Conservation (phyloP, 2,888 invertebrate species). For the Drosophila mettleri region DNA sequence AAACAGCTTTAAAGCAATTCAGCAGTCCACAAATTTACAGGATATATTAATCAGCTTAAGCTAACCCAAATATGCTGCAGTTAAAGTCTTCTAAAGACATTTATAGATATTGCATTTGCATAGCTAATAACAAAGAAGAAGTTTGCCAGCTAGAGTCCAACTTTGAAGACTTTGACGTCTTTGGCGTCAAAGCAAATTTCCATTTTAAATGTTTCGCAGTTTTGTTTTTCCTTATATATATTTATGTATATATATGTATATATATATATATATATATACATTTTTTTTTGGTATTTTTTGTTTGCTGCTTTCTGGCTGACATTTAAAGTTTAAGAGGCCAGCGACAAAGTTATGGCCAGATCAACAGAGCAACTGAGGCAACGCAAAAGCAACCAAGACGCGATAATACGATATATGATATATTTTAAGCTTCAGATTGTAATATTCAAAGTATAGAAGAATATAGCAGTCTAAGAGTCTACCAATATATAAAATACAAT, state of each 20-base stretch:
- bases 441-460: background rate
- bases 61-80: background rate
- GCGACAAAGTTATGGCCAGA: conserved; percentile 41
- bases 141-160: background rate
- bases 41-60: conserved; percentile 4
- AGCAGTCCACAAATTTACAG: background rate
- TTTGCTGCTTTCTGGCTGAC: conserved; percentile 52
- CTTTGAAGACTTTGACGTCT: conserved; percentile 35
- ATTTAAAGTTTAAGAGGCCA: conserved; percentile 82
- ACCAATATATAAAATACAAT: no score
- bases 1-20: background rate
- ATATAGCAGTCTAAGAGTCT: background rate
- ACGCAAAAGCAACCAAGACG: conserved; percentile 4
- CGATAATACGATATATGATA: conserved; percentile 1
- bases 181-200: conserved; percentile 22
- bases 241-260: background rate
- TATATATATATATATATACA: background rate
- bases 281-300: conserved; percentile 23
- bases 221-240: conserved; percentile 1
- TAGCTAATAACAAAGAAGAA: conserved; percentile 3
- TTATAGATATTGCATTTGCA: conserved; percentile 15
- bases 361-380: conserved; percentile 15
- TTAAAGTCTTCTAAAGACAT: background rate
- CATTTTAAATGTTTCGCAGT: conserved; percentile 32
- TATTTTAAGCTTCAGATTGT: no score